These are phyloP conservation scores for Calyptommatus sinebrachiatus DNA, from an alignment of 2,113 vertebrate species.

Conservation along the genomic window DNA sequence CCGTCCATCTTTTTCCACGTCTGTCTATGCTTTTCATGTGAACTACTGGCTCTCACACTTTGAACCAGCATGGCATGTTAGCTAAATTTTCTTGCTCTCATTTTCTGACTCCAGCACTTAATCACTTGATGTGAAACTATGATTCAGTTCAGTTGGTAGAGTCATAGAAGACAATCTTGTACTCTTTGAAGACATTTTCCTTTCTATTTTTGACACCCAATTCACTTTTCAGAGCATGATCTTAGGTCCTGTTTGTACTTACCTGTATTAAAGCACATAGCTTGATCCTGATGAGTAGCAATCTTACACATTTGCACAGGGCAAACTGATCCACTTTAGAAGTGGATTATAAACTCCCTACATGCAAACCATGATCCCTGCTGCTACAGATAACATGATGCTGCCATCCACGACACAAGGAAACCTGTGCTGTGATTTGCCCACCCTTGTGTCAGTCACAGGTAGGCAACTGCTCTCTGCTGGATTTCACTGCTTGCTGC, in stretches of 20 bases:
- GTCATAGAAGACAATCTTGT: neutral
- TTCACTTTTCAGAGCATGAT: neutral
- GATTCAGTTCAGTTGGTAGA: slow-evolving; percentile 3
- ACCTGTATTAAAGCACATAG: no score
- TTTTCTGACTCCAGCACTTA: slow-evolving; percentile 13
- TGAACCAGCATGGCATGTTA: slow-evolving; percentile 12
- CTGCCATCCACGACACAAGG: no score
- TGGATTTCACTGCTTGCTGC: no score
- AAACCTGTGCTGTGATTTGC: no score
- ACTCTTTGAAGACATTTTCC: neutral
- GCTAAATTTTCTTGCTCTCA: slow-evolving; percentile 11
- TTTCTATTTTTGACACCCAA: neutral
- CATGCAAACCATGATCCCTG: no score
- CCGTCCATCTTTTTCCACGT: slow-evolving; percentile 17
- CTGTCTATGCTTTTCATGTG: slow-evolving; percentile 37
- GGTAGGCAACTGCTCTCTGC: no score
- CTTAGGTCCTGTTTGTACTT: neutral
- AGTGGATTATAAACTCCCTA: no score
- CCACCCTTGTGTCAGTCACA: no score
- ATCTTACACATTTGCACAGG: no score
- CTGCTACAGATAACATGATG: no score
- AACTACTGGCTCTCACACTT: neutral
- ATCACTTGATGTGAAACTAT: slow-evolving; percentile 6
- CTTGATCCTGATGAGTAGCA: no score
- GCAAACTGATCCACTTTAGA: no score